A percentile compares a stretch with the other conserved stretches of the same genome.
These are phyloP conservation scores for Lithophane ornitopus DNA, from an alignment of 2,888 invertebrate genomes.

Conservation along the genomic window DNA sequence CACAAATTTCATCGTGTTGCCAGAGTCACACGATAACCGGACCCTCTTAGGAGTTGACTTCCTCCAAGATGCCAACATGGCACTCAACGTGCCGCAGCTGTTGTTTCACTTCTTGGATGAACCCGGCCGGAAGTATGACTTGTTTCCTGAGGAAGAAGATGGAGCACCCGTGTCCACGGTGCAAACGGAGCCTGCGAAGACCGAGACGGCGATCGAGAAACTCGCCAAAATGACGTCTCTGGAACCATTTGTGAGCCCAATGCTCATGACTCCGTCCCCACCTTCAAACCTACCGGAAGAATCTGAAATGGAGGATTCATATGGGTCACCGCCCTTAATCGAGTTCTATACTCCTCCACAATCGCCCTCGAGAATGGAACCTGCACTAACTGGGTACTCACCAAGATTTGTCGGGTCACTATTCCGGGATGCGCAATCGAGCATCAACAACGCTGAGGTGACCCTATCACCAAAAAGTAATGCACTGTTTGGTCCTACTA, in stretches of 20 bases:
- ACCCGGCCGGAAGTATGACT: not conserved
- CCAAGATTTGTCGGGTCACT: conserved; percentile 18
- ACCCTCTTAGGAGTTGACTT: conserved; percentile 16
- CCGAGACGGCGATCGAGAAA: not conserved
- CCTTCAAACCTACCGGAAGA: not conserved
- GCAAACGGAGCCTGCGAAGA: not conserved
- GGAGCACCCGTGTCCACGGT: not conserved
- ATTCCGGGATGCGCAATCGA: conserved; percentile 10
- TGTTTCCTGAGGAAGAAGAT: not conserved
- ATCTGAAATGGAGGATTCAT: not conserved
- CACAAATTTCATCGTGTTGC: conserved; percentile 19
- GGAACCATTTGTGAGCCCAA: conserved; percentile 6
- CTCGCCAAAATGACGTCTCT: too few relatives aligned
- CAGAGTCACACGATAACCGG: conserved; percentile 12
- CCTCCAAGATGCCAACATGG: not conserved
- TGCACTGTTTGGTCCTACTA: not conserved
- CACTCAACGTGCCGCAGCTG: conserved; percentile 1
- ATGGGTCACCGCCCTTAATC: not conserved
- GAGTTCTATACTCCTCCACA: not conserved
- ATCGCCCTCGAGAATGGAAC: not conserved
- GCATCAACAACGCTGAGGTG: not conserved
- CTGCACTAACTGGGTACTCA: conserved; percentile 9
- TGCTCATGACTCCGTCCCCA: conserved; percentile 10
- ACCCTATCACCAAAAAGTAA: not conserved
- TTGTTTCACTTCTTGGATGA: not conserved